phyloP scores from a whole-genome alignment of 2,113 vertebrate genomes.

The Myiopsitta monachus region DNA sequence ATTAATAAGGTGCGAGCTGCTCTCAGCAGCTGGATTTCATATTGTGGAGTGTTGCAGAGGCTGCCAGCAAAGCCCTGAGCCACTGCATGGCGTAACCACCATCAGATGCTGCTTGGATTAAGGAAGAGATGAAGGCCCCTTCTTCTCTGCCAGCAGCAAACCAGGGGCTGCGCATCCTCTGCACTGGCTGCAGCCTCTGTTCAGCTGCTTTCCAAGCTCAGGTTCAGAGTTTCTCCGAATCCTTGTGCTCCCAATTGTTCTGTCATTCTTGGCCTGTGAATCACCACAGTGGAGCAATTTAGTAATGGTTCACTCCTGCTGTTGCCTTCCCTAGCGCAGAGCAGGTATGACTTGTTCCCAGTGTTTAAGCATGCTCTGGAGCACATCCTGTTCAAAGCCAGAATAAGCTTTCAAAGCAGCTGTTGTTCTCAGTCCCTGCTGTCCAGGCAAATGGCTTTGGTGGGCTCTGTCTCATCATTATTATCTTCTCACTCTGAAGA shows the following conservation, averaged over 20 bases:
- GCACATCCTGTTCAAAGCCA: neutral
- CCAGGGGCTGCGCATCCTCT: neutral
- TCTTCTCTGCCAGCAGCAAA: neutral
- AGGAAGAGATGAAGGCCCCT: neutral
- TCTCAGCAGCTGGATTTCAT: slow-evolving; percentile 37
- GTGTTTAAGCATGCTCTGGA: neutral
- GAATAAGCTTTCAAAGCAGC: neutral
- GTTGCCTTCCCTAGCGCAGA: neutral
- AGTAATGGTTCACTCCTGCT: neutral
- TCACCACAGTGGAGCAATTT: neutral
- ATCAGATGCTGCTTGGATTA: neutral
- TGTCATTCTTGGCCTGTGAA: neutral
- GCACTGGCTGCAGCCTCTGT: rapidly evolving
- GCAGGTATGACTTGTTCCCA: slow-evolving; percentile 28
- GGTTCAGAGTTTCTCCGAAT: neutral
- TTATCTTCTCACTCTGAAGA: neutral
- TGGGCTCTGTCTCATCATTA: neutral
- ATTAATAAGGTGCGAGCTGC: slow-evolving; percentile 48
- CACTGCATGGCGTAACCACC: neutral
- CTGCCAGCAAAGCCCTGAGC: slow-evolving; percentile 1
- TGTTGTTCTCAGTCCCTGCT: neutral
- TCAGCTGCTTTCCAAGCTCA: neutral
- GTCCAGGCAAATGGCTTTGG: too few species aligned
- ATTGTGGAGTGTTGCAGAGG: neutral
- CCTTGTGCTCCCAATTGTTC: neutral